Evolutionary conservation across 2,113 vertebrate genomes (phyloP).

Genomic region (Origma solitaria): DNA sequence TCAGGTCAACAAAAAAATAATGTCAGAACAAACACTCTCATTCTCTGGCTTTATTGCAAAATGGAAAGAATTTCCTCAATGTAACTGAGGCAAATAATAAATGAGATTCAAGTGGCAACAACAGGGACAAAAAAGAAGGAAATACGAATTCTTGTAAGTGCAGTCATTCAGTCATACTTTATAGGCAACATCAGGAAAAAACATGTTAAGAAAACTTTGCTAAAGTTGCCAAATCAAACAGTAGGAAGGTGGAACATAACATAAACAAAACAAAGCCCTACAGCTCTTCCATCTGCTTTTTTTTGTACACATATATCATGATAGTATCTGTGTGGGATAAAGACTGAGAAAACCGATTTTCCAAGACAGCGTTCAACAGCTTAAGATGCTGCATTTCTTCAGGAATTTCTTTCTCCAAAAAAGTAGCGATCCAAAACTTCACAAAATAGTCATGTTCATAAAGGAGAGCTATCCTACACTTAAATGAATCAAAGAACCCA

Average conservation of each 20-base stretch:
- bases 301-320: background rate
- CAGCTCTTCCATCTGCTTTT: background rate
- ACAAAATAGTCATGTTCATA: background rate
- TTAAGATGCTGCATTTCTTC: background rate
- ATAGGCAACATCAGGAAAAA: background rate
- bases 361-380: background rate
- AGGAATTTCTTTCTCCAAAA: background rate
- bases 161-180: background rate
- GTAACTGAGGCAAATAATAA: background rate
- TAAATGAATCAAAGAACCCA: background rate
- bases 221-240: background rate
- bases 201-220: background rate
- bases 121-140: background rate
- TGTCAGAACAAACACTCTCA: background rate
- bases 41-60: background rate
- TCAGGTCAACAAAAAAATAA: background rate
- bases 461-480: background rate
- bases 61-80: background rate
- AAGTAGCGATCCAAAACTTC: background rate
- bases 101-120: background rate
- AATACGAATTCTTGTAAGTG: background rate
- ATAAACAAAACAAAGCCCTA: background rate
- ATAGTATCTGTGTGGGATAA: fast-evolving
- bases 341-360: background rate
- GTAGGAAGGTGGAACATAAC: background rate